These are phyloP conservation scores for Hystrix brachyura DNA, from an alignment of 2,113 vertebrate genomes.

Conservation along the genomic window DNA sequence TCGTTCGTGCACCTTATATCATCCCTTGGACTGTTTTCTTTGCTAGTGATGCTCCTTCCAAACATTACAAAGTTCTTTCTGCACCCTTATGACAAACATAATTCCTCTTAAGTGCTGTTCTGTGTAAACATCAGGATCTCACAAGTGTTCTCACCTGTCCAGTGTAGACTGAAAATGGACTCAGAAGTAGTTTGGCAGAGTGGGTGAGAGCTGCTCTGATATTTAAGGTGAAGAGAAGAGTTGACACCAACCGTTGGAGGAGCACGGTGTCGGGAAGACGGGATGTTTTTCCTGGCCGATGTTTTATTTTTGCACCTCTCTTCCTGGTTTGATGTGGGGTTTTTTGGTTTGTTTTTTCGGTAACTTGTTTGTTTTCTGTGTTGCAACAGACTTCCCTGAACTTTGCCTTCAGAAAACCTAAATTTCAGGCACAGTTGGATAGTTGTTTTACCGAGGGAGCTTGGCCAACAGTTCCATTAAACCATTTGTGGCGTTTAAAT, in stretches of 20 bases:
- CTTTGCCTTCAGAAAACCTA: constrained; percentile 27
- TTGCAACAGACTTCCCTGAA: background rate
- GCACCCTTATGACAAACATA: background rate
- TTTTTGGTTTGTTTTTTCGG: background rate
- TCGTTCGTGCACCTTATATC: background rate
- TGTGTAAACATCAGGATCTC: background rate
- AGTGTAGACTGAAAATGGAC: background rate
- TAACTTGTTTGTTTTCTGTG: background rate
- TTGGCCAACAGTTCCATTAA: background rate
- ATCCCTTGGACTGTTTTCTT: background rate
- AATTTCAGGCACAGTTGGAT: background rate
- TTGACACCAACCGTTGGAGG: background rate
- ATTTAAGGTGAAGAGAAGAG: background rate
- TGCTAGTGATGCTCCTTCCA: background rate
- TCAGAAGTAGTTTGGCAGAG: too few species aligned
- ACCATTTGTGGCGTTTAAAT: background rate
- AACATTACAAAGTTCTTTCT: background rate
- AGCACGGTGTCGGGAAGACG: background rate
- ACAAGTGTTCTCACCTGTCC: background rate
- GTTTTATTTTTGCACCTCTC: background rate
- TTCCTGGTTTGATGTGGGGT: background rate
- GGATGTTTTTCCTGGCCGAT: background rate
- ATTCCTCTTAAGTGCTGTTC: background rate
- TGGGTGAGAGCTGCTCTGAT: too few species aligned
- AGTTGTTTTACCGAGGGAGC: background rate